Evolutionary conservation across 2,888 invertebrate genomes (phyloP).

Genomic region (Trachelus stipa): DNA sequence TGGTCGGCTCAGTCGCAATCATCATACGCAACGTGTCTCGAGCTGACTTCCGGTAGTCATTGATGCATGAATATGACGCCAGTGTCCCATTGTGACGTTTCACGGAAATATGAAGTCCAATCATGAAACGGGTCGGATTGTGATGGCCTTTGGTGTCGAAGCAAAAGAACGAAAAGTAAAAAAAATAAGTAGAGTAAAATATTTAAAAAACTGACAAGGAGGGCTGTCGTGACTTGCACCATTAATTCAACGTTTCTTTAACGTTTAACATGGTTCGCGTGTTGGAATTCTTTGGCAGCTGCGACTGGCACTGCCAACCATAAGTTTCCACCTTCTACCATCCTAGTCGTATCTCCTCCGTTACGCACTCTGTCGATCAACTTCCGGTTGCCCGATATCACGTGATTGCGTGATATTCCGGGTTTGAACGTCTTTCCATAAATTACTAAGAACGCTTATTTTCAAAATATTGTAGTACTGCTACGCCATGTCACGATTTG

Average conservation of each 20-base stretch:
- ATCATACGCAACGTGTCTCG: slow-evolving; percentile 10
- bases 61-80: slow-evolving; percentile 21
- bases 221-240: neutral
- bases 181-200: neutral
- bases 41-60: slow-evolving; percentile 14
- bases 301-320: slow-evolving; percentile 8
- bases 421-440: neutral
- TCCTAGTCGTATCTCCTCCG: neutral
- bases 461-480: neutral
- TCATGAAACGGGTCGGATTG: neutral
- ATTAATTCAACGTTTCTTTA: neutral
- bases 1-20: neutral
- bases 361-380: neutral
- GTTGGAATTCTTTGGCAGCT: slow-evolving; percentile 2
- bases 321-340: neutral
- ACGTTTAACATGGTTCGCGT: neutral
- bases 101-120: neutral
- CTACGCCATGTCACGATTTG: neutral
- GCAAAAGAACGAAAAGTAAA: neutral
- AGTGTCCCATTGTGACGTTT: neutral
- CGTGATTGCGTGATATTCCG: slow-evolving; percentile 49
- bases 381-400: slow-evolving; percentile 27
- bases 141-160: neutral
- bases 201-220: neutral
- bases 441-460: neutral